A percentile compares a stretch with the other conserved stretches of the same genome.
Conservation (phyloP, 2,797 vertebrate genomes). For the Synanceia verrucosa region DNA sequence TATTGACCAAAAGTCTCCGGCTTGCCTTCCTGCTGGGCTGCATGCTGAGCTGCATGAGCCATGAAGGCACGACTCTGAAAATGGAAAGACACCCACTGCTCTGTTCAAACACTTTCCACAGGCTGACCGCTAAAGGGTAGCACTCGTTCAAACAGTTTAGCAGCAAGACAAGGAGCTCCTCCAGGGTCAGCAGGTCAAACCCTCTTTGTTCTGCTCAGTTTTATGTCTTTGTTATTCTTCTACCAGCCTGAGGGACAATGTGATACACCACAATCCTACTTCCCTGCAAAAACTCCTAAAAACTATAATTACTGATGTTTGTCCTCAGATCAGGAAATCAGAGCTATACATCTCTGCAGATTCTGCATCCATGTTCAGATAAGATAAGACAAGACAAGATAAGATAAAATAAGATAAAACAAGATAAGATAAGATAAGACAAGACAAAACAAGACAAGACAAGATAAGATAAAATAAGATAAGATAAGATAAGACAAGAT, state of each 20-base stretch:
- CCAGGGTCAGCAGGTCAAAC: background rate
- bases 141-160: constrained; percentile 1
- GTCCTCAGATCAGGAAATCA: too few relatives aligned
- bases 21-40: background rate
- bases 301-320: too few relatives aligned
- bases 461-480: too few relatives aligned
- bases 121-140: background rate
- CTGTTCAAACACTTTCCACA: background rate
- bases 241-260: background rate
- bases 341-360: too few relatives aligned
- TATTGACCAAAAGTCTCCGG: background rate
- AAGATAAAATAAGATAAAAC: too few relatives aligned
- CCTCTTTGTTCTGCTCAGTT: background rate
- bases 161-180: background rate
- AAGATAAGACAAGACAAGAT: too few relatives aligned
- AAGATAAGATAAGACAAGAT: too few relatives aligned
- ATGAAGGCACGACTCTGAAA: background rate
- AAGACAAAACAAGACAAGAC: too few relatives aligned
- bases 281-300: too few relatives aligned
- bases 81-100: background rate
- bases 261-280: background rate
- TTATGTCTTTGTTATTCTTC: background rate
- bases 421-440: too few relatives aligned
- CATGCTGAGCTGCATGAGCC: background rate
- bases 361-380: too few relatives aligned